Conservation (phyloP, 2,888 invertebrate genomes). For the Sminthurides aquaticus region DNA sequence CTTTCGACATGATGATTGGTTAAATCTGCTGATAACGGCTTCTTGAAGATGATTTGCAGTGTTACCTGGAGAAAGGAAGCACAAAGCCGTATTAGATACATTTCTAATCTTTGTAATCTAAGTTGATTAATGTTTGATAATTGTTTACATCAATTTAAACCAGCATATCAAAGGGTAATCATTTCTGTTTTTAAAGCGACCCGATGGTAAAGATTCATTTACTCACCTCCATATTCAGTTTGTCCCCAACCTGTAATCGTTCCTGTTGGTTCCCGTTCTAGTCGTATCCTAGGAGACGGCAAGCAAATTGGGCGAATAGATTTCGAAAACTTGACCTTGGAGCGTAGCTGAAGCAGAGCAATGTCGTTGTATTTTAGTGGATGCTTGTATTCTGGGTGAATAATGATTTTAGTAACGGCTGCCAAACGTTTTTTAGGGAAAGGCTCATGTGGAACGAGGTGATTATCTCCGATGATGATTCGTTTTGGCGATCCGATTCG, state of each 20-base stretch:
- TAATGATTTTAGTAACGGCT: background rate
- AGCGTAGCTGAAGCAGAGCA: background rate
- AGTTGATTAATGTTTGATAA: no score
- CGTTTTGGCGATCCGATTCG: background rate
- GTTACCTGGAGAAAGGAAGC: no score
- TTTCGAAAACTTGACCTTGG: background rate
- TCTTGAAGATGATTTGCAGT: background rate
- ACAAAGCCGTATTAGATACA: no score
- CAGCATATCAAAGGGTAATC: no score
- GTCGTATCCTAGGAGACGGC: background rate
- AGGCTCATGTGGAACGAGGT: background rate
- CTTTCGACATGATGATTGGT: background rate
- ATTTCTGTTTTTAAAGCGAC: no score
- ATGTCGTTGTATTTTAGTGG: background rate
- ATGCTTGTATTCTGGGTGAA: background rate
- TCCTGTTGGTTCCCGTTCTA: background rate
- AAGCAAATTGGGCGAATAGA: background rate
- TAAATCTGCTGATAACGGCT: background rate
- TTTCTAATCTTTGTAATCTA: no score
- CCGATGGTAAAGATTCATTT: background rate
- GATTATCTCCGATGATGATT: background rate
- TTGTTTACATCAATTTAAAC: no score
- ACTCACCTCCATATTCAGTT: background rate
- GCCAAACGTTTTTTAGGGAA: background rate
- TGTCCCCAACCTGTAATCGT: background rate